Evolutionary conservation across 2,888 invertebrate genomes (phyloP), one percentile per base, ranked within the genome.

Genomic region (Trachelus iudaicus): DNA sequence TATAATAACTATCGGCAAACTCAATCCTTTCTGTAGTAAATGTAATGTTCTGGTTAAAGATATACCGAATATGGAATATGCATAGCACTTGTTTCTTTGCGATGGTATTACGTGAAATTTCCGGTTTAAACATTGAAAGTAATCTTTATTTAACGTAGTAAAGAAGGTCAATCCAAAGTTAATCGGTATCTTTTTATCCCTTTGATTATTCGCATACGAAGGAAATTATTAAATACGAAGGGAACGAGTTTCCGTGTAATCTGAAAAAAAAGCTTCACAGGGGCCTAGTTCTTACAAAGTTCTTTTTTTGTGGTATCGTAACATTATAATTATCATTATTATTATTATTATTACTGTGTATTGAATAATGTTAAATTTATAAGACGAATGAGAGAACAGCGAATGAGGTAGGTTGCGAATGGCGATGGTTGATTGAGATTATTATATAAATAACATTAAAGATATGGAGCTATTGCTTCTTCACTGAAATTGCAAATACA

Each of bases 241-340:
- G 79, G 74, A 82, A 85, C 82, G 79, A 84, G 83, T 82, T 83
- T 84, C 80, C 79, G 81, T 69, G 73, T 33, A 79, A 75, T 81
- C 81, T 77, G 73, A 12, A 33, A 68, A 81, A 81, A 77, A 80
- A 82, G 79, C 81, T 84, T 83, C 81, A 83, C 86, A 81, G 81
- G 85, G 86, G 87, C 86, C 87, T 87, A 86, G 86, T 83, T 89
- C 88, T 87, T 87, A 86, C 84, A 82, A 80, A 83, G 82, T 85
- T 84, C 77, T 83, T 87, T 85, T 83, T 76, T 69, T 74, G 69
- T 79, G 69, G 69, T 74, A 79, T 73, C 69, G 73, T 73, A 37
- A 69, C 23, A 73, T 76, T 74, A 76, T 69, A 73, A 76, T 73
- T 76, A 76, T 79, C 75, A 79, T 79, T 74, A 75, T 83, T 76